Conservation (phyloP, 37 sponge, comb jelly and placozoan species). For the Haliclona indistincta region DNA sequence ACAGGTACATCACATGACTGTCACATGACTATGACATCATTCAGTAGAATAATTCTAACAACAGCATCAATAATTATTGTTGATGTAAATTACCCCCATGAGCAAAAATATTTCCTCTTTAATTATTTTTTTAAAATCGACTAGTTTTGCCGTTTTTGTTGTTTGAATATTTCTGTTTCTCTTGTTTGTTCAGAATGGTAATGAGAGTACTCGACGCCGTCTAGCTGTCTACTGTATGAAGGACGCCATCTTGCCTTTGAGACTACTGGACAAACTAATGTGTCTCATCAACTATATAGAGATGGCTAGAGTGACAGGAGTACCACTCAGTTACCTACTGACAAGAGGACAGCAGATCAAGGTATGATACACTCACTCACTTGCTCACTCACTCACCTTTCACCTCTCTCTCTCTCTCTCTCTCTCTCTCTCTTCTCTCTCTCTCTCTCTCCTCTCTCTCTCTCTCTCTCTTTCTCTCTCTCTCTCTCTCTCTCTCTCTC, state of each 20-base stretch:
- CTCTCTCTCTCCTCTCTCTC: no score
- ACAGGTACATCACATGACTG: constrained; percentile 65
- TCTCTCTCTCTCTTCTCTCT: no score
- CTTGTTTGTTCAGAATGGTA: constrained; percentile 70
- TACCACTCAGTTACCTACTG: constrained; percentile 91
- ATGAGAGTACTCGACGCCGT: constrained; percentile 80
- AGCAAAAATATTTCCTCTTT: no score
- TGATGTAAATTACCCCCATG: neutral
- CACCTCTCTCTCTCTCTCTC: neutral
- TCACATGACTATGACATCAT: no score
- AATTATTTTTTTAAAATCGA: no score
- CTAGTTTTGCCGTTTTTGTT: neutral
- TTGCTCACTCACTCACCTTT: neutral
- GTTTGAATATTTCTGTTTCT: neutral
- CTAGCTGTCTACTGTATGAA: constrained; percentile 98
- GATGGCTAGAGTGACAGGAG: constrained; percentile 99
- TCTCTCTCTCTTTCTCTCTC: constrained; percentile 1
- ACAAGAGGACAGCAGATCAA: constrained; percentile 99
- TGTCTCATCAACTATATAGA: constrained; percentile 99
- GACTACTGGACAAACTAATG: constrained; percentile 97
- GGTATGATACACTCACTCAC: constrained; percentile 16
- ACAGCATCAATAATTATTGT: neutral
- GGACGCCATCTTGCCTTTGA: constrained; percentile 92
- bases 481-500: constrained; percentile 4
- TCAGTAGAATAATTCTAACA: no score